These are phyloP conservation scores for Anticlea derivata DNA, from an alignment of 2,888 invertebrate genomes.

Conservation along the genomic window DNA sequence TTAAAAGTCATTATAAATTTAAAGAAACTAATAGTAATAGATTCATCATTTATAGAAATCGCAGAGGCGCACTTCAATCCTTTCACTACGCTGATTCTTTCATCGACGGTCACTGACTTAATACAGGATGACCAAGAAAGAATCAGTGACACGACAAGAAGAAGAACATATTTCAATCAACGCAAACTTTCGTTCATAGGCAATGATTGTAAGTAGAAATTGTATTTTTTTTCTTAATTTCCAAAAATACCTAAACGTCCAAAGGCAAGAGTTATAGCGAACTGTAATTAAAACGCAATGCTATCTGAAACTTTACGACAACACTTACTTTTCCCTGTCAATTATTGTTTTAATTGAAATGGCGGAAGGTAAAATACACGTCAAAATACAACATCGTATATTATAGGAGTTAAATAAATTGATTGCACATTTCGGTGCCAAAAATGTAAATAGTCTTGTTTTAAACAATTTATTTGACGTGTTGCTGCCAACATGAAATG, in stretches of 20 bases:
- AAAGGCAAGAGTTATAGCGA: constrained; percentile 2
- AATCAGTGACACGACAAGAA: no score
- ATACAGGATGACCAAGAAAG: no score
- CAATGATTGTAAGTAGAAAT: no score
- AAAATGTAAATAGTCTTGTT: not conserved
- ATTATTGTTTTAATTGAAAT: constrained; percentile 11
- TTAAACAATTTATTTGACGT: not conserved
- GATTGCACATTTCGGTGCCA: not conserved
- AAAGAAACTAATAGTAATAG: no score
- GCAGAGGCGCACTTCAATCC: no score
- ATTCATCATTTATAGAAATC: no score
- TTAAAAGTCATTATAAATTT: no score
- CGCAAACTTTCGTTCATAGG: no score
- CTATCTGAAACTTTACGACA: constrained; percentile 10
- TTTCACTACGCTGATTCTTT: no score
- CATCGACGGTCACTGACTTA: no score
- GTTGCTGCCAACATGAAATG: not conserved
- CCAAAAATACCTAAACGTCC: not conserved
- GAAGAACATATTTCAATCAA: no score
- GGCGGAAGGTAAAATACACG: not conserved
- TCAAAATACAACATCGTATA: not conserved
- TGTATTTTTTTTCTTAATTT: no score
- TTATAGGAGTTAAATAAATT: not conserved
- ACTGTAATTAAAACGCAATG: constrained; percentile 4
- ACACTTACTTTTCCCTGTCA: constrained; percentile 5